Evolutionary conservation across 2,797 vertebrate genomes (phyloP).

Genomic region (Pangasius mekongensis): DNA sequence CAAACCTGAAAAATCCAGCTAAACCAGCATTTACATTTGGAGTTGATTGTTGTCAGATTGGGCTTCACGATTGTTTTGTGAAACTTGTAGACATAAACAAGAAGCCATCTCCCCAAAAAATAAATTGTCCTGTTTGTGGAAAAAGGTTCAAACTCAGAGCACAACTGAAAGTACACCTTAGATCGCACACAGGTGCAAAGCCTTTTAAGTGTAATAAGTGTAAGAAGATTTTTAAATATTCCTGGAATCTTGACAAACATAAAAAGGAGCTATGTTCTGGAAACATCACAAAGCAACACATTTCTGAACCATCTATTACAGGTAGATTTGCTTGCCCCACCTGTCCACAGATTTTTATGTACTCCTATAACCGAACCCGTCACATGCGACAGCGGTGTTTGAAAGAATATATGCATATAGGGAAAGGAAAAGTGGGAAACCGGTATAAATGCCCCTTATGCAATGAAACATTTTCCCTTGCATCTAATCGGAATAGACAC

Average conservation of each 20-base stretch:
- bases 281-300: not conserved
- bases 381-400: conserved; percentile 77
- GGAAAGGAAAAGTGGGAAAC: conserved; percentile 62
- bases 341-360: conserved; percentile 74
- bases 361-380: conserved; percentile 72
- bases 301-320: not conserved
- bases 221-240: conserved; percentile 45
- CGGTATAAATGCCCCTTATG: conserved; percentile 77
- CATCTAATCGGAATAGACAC: conserved; percentile 73
- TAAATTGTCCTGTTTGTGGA: conserved; percentile 63
- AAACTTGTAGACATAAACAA: conserved; percentile 74
- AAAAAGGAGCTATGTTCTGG: conserved; percentile 48
- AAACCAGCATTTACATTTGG: conserved; percentile 6
- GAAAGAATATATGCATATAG: conserved; percentile 52
- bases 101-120: conserved; percentile 38
- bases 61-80: conserved; percentile 69
- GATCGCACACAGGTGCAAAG: conserved; percentile 36
- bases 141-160: conserved; percentile 63
- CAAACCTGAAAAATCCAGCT: not conserved
- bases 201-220: conserved; percentile 58
- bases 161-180: conserved; percentile 55
- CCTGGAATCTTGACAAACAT: conserved; percentile 51
- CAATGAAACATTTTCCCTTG: conserved; percentile 60
- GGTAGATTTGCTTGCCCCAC: conserved; percentile 72
- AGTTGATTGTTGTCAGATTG: conserved; percentile 10